phyloP scores from a whole-genome alignment of 92 coral and sea anemone genomes.

The Epizoanthus illoricatus region DNA sequence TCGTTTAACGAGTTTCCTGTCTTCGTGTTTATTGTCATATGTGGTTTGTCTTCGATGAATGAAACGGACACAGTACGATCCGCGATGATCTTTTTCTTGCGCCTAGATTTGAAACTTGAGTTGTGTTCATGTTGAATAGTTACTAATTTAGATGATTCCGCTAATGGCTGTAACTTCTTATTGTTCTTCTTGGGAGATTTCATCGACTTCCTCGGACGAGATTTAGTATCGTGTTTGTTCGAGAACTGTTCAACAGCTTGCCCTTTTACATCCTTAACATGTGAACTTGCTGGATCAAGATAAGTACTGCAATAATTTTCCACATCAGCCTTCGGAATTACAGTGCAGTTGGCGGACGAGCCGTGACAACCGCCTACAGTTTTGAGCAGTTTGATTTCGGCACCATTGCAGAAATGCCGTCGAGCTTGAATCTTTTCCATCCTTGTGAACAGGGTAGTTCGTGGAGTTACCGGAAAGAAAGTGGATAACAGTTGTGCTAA shows the following conservation, averaged over 20 bases:
- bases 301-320: conserved; percentile 74
- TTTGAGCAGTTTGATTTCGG: conserved; percentile 81
- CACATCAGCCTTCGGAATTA: conserved; percentile 83
- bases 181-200: conserved; percentile 34
- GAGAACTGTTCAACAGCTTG: conserved; percentile 29
- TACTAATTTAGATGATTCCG: conserved; percentile 22
- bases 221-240: conserved; percentile 27
- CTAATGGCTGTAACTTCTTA: conserved; percentile 36
- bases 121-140: conserved; percentile 30
- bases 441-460: conserved; percentile 89
- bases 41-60: conserved; percentile 22
- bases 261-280: conserved; percentile 15
- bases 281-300: conserved; percentile 48
- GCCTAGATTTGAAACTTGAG: conserved; percentile 29
- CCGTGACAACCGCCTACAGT: conserved; percentile 95
- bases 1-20: conserved; percentile 40
- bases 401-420: conserved; percentile 83
- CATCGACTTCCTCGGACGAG: conserved; percentile 13
- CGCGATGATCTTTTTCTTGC: conserved; percentile 19
- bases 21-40: conserved; percentile 27
- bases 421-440: conserved; percentile 92
- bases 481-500: conserved; percentile 81
- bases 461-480: conserved; percentile 75
- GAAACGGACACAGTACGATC: conserved; percentile 25
- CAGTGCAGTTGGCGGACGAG: conserved; percentile 88